Evolutionary conservation across 2,113 vertebrate genomes (phyloP).

Genomic region (Potamarius usumacintae): DNA sequence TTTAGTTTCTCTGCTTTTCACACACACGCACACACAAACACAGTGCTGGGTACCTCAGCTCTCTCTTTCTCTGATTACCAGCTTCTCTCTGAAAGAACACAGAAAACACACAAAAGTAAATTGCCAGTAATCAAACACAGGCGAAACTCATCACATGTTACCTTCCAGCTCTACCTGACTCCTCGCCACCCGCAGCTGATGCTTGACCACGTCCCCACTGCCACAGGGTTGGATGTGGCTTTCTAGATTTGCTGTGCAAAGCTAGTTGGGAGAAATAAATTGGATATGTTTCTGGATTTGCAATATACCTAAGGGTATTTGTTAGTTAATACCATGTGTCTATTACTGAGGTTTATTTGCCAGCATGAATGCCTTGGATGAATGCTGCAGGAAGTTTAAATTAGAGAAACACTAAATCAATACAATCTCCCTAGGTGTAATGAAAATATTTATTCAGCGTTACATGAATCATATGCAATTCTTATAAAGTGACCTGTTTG

Average conservation of each 20-base stretch:
- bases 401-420: slow-evolving; percentile 2
- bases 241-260: slow-evolving; percentile 3
- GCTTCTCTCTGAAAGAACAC: too few species aligned
- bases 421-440: neutral
- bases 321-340: slow-evolving; percentile 10
- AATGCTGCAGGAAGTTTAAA: neutral
- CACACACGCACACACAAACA: too few species aligned
- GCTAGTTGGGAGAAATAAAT: neutral
- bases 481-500: neutral
- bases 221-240: neutral
- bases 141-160: too few species aligned
- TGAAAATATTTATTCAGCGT: neutral
- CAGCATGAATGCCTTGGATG: neutral
- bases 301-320: slow-evolving; percentile 17
- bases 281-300: slow-evolving; percentile 5
- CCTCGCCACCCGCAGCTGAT: too few species aligned
- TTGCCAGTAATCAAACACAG: too few species aligned
- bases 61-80: too few species aligned
- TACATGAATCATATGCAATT: neutral
- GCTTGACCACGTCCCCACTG: too few species aligned
- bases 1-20: too few species aligned
- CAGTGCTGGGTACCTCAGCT: too few species aligned
- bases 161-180: too few species aligned
- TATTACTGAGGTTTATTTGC: slow-evolving; percentile 4
- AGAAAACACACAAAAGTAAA: too few species aligned